Evolutionary conservation across 1,140 invertebrate species (phyloP), one percentile per base, ranked within the genome.

Genomic region (Ephestia elutella): DNA sequence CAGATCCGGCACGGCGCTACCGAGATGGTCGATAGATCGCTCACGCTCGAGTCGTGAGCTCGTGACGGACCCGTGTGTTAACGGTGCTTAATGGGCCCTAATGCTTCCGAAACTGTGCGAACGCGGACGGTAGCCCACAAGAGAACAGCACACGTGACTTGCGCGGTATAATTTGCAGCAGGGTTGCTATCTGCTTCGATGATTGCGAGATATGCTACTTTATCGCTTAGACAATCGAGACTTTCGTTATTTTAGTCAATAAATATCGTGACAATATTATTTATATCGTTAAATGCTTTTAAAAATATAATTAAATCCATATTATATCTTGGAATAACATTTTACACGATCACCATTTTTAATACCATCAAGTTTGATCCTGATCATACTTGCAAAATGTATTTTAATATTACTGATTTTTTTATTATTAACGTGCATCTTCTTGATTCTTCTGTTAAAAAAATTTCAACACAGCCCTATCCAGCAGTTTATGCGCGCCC

Each of bases 71-170:
- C 65, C 71, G 75, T 78, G 80, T 85, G 79, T 84, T 87, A 88
- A 88, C 85, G 85, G 85, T 81, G 73, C 78, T 85, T 88, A 88
- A 88, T 88, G 80, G 86, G 71, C 78, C 78, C 82, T 88, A 88
- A 88, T 88, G 83, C 86, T 83, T 84, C 86, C 83, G 83, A 88
- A 88, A 88, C 82, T 86, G 83, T 88, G 85, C 85, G 85, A 88
- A 85, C 83, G 65, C 68, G 72, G 75, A 78, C 86, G 81, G 86
- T 88, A 88, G 86, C 85, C 70, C 70, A 44, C 67, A 55, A 73
- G 70, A 68, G 54, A 53, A 38, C 57, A 58, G 63, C 77, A 80
- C 80, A 86, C 81, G 81, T 85, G 79, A 82, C 75, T 71, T 57
- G 63, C 48, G 18, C 67, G 57, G 65, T 78, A 75, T 79, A 84